phyloP scores from a whole-genome alignment of 2,113 vertebrate genomes.

The Scortum barcoo region DNA sequence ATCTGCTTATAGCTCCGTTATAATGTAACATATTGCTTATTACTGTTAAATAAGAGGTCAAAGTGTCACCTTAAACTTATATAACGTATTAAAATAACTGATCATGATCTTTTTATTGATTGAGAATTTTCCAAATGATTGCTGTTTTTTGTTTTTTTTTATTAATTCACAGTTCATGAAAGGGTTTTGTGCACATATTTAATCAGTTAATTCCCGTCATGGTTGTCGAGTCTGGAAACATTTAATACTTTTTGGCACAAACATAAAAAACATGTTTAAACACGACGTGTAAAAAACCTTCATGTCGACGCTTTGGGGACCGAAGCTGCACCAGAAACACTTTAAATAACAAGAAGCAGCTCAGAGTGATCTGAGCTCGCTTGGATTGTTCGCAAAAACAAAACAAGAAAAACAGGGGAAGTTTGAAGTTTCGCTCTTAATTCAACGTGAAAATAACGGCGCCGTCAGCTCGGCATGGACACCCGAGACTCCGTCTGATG shows the following conservation, averaged over 20 bases:
- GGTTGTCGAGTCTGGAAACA: too few relatives aligned
- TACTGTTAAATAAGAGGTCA: background rate
- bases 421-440: background rate
- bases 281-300: background rate
- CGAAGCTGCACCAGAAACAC: background rate
- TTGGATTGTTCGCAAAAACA: background rate
- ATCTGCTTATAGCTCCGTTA: background rate
- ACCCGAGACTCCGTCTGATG: background rate
- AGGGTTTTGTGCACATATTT: background rate
- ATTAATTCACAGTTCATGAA: too few relatives aligned
- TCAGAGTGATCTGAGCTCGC: background rate
- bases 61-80: background rate
- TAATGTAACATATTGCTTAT: background rate
- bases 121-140: background rate
- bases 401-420: too few relatives aligned
- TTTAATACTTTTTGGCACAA: constrained; percentile 17
- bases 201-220: background rate
- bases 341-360: too few relatives aligned
- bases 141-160: too few relatives aligned
- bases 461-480: too few relatives aligned
- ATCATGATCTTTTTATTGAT: background rate
- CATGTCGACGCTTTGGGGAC: too few relatives aligned
- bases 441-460: background rate
- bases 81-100: too few relatives aligned
- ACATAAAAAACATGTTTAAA: background rate